These are phyloP conservation scores for Salvelinus alpinus DNA, from an alignment of 2,113 vertebrate genomes.

Conservation along the genomic window DNA sequence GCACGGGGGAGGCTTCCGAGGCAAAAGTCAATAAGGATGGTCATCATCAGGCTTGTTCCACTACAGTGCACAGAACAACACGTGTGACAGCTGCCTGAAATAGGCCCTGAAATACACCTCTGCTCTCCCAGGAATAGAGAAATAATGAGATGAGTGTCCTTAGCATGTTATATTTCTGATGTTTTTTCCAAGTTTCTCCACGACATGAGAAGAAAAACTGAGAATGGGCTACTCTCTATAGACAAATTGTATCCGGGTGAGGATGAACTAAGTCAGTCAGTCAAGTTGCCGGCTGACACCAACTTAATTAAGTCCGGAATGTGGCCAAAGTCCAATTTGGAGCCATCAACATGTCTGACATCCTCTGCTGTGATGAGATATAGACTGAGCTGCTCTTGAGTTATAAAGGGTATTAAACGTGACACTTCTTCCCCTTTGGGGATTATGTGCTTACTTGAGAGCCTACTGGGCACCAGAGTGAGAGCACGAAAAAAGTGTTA, in stretches of 20 bases:
- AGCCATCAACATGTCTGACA: conserved; percentile 36
- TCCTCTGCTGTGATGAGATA: conserved; percentile 44
- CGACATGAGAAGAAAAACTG: neutral
- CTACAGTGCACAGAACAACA: conserved; percentile 55
- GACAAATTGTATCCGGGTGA: neutral
- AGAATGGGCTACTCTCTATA: neutral
- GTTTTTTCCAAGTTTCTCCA: neutral
- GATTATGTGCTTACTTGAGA: conserved; percentile 65
- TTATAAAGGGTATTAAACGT: conserved; percentile 59
- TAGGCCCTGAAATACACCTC: conserved; percentile 28
- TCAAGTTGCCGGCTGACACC: neutral
- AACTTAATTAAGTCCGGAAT: conserved; percentile 12
- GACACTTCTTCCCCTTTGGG: conserved; percentile 60
- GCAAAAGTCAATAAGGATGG: too few species aligned
- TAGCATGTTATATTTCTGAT: neutral
- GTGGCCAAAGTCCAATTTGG: conserved; percentile 24
- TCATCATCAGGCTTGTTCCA: conserved; percentile 5
- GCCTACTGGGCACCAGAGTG: conserved; percentile 47
- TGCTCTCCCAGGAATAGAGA: conserved; percentile 13
- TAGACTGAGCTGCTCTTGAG: conserved; percentile 49
- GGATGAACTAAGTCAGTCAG: conserved; percentile 4
- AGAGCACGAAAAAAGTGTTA: conserved; percentile 62
- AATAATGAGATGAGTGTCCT: conserved; percentile 11
- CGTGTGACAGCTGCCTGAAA: conserved; percentile 45
- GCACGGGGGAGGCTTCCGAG: too few species aligned